Evolutionary conservation across 1,140 invertebrate species (phyloP), one percentile per base, ranked within the genome.

Genomic region (Teleopsis dalmanni): DNA sequence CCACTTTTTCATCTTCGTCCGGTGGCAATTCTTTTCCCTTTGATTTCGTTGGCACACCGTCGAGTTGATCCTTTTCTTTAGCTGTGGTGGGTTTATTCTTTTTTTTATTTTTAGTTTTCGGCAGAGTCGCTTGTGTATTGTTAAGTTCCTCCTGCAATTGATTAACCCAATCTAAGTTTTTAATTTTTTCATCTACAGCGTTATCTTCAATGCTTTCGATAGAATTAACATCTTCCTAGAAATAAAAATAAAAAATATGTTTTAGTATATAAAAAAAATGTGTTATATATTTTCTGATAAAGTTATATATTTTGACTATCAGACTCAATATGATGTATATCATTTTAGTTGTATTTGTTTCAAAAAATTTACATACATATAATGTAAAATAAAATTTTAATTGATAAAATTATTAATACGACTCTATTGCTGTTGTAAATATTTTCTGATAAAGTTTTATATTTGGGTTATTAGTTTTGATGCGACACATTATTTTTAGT

Each of bases 201-300:
- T 55, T 57, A 48, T 62, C 66, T 13, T 57, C 51, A 49, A 67
- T 53, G 51, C 65, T 68, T 40, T 68, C 62, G 18, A 68, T 68
- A 1, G 65, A 68, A 53, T 68, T 67, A 14, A 68, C 61, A 26
- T 68, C 65, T 48, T 62, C 65, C 65, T 67, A 29, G 18, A 23
- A 26, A 16, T 3, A 19, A n/a, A 2, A 18, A 16, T 33, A 6
- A 18, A 2, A 34, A 19, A 19, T 22, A 4, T 25, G 3, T 49
- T 33, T 31, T 23, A 31, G 29, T n/a, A 14, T 16, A 19, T 23
- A 16, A 27, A 34, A 18, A 29, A 40, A n/a, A n/a, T n/a, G n/a
- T n/a, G n/a, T n/a, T n/a, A n/a, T n/a, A n/a, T n/a, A n/a, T n/a
- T n/a, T n/a, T n/a, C n/a, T n/a, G n/a, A n/a, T n/a, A n/a, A n/a